Base-by-base conservation (phyloP, 2,113 vertebrate species). In the Sinosuthora webbiana region DNA sequence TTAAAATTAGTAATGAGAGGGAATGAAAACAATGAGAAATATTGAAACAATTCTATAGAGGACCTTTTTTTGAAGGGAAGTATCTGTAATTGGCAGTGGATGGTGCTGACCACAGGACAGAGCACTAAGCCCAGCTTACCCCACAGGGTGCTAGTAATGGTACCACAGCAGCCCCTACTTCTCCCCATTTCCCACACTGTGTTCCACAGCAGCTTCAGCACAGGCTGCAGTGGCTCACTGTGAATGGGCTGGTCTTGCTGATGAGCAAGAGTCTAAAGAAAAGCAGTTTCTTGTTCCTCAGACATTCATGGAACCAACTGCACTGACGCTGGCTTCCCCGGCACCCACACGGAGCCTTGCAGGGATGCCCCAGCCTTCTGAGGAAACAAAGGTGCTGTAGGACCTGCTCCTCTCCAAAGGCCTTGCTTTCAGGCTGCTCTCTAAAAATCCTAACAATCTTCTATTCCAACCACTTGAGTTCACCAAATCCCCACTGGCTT, bases 91-190 rank as follows among this genome's bases (percentile, higher is more conserved):
- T 80, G 42, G 24, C 27, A 65, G n/a, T 12, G 39, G 13, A n/a
- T 37, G 12, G 20, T 74, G 45, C 80, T 78, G 79, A 68, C 24
- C 45, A 35, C 23, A 16, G 39, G n/a, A 22, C 35, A 82, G 22
- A 68, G 9, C 62, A 42, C 37, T n/a, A 68, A 53, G 13, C 9
- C 33, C 45, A n/a, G 13, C 5, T 65, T 22, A 41, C 10, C 22
- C 8, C 3, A 2, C 11, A 0, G 0, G 12, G 22, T 20, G 22
- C 62, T 24, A n/a, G 49, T 45, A 37, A 35, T 4, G 9, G 37
- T 49, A 64, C 16, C 33, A 57, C 0, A 1, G n/a, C 11, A 23
- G 35, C 11, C 15, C 21, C 30, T 5, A 1, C 27, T 79, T n/a
- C 28, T 67, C 30, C 28, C 19, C 50, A 11, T 18, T 64, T 47